Base-by-base conservation (phyloP, 2,797 vertebrate genomes). In the Coranthus polyacanthus region DNA sequence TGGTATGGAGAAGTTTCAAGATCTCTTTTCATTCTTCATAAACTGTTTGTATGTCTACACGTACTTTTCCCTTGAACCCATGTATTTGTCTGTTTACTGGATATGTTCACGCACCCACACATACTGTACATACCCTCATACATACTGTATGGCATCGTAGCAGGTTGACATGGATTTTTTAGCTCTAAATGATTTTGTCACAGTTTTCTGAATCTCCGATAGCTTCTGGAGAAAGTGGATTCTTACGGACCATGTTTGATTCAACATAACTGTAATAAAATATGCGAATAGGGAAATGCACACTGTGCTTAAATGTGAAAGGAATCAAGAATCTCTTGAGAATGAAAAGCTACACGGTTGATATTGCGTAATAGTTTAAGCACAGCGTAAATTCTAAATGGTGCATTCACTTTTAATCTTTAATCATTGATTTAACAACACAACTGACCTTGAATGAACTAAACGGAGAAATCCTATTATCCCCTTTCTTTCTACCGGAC, bases 131-230 rank as follows among this genome's bases (percentile, higher is more conserved):
- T 18, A 54, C 13, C 32, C 41, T 29, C 32, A 46, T 5, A 43
- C 26, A 53, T 32, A 3, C 16, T 1, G 20, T 12, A 16, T 36
- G 47, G 20, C 61, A 42, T 74, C 2, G 34, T 32, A 59, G 34
- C 46, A 55, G 21, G 45, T 38, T 24, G 16, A 8, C 29, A 54
- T 58, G 5, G 50, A 56, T 50, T 58, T 50, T 58, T 59, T n/a
- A 47, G 18, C 68, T 57, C 4, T 70, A 72, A 66, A 60, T 76
- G 57, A 38, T 69, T 69, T 73, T 18, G 61, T 78, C 59, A 67
- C 74, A 68, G 16, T 60, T 8, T 60, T 75, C 41, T 26, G 37
- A 36, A n/a, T 50, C 10, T 62, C 22, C 26, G 57, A 70, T 21
- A 47, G 38, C 22, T 39, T 15, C 32, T 44, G 24, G 6, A 45